Percentiles rank a stretch among this genome's conserved stretches.
Conservation (phyloP, 2,888 invertebrate species). For the Leucophenga maculata region DNA sequence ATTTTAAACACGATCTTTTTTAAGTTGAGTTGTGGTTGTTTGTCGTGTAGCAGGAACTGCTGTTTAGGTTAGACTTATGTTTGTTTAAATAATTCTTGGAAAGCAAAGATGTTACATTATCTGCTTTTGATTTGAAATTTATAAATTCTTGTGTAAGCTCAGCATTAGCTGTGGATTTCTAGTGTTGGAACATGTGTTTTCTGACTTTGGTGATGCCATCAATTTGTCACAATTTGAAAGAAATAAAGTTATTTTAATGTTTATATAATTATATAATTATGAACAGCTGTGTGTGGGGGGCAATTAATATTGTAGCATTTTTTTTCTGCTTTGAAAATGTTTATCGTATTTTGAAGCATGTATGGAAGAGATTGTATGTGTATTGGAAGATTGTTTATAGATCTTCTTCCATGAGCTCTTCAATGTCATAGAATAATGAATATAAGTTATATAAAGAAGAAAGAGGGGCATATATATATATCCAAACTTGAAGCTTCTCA, state of each 20-base stretch:
- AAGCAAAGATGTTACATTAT: too few species aligned
- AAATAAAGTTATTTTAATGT: conserved; percentile 51
- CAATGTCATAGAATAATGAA: too few species aligned
- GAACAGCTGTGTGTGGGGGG: conserved; percentile 50
- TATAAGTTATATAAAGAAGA: too few species aligned
- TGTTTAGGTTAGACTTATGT: conserved; percentile 49
- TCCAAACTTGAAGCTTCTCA: too few species aligned
- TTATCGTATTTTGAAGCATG: too few species aligned
- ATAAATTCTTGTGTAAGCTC: too few species aligned
- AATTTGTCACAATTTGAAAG: too few species aligned
- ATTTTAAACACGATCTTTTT: conserved; percentile 4
- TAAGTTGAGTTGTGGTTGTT: background rate
- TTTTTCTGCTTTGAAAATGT: background rate
- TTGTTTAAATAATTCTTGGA: conserved; percentile 46
- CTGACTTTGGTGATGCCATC: background rate
- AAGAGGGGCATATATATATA: too few species aligned
- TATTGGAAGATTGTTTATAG: too few species aligned
- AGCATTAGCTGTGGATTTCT: background rate
- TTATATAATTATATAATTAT: conserved; percentile 62
- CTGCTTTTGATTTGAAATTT: too few species aligned
- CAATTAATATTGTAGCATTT: conserved; percentile 10
- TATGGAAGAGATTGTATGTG: too few species aligned
- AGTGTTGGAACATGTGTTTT: conserved; percentile 7
- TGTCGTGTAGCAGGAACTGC: background rate
- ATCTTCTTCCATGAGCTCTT: too few species aligned